Evolutionary conservation across 1,140 invertebrate species (phyloP).

Genomic region (Drosophila pseudoobscura): DNA sequence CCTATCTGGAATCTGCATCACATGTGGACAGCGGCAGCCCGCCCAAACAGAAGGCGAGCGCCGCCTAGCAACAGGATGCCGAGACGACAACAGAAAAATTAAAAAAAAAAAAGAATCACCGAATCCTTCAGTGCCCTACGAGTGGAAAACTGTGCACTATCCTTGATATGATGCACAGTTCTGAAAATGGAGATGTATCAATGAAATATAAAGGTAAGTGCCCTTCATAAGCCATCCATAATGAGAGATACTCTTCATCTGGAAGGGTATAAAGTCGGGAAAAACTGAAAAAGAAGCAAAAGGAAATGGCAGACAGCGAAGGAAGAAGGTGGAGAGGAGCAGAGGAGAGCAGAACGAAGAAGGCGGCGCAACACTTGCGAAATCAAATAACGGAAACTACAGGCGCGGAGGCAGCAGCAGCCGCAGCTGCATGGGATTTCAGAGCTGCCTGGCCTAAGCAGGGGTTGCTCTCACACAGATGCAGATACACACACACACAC

Average conservation of each 20-base stretch:
- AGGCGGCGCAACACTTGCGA: conserved; percentile 69
- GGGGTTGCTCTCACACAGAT: conserved; percentile 59
- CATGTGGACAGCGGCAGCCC: conserved; percentile 13
- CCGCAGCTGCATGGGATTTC: conserved; percentile 72
- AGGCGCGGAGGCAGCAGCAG: conserved; percentile 39
- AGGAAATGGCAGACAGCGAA: conserved; percentile 18
- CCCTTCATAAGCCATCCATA: no score
- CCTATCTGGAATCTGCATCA: no score
- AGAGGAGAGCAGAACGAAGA: background rate
- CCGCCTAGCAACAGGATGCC: conserved; percentile 65
- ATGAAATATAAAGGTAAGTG: no score
- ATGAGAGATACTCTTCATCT: no score
- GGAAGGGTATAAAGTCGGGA: background rate
- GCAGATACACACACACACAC: conserved; percentile 21
- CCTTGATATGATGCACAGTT: no score
- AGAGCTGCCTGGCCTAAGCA: conserved; percentile 38
- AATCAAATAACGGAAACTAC: conserved; percentile 71
- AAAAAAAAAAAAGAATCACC: conserved; percentile 6
- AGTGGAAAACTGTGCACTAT: no score
- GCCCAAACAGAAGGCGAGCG: conserved; percentile 20
- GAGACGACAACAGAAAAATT: conserved; percentile 6
- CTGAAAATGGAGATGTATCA: no score
- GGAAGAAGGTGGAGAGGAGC: background rate
- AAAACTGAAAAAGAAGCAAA: background rate
- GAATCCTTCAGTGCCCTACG: no score